Conservation (phyloP, 2,113 vertebrate genomes). For the human (Homo sapiens) region GRCh38 chr4:172537501-172538000, state of each 20-base stretch:
- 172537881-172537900: neutral
- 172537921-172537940: neutral
- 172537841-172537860: neutral
- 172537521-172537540: no score
- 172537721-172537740: neutral
- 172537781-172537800: neutral
- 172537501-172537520: no score
- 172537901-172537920: neutral
- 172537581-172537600: no score
- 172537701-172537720: neutral
- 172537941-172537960: neutral
- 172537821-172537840: neutral
- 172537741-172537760: neutral
- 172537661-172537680: neutral
- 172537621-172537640: neutral
- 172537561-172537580: no score
- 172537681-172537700: neutral
- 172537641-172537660: neutral
- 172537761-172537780: neutral
- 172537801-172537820: neutral
- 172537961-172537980: neutral
- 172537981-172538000: neutral
- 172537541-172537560: no score
- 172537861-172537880: neutral
- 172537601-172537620: no score